phyloP scores from a whole-genome alignment of 2,888 invertebrate genomes.

The Ormyrus thymus region DNA sequence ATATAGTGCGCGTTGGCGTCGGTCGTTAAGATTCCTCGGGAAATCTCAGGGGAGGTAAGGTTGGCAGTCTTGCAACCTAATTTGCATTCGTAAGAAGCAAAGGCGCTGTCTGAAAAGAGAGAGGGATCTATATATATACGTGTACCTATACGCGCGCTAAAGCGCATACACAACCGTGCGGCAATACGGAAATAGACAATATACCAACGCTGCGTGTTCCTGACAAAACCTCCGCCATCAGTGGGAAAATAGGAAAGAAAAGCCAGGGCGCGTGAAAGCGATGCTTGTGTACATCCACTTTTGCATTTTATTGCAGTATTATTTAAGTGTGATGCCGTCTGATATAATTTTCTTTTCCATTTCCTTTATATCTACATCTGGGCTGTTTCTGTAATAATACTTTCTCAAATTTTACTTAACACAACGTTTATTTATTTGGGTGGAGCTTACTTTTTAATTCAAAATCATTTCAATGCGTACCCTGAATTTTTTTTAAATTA shows the following conservation, averaged over 20 bases:
- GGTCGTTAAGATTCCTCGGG: slow-evolving; percentile 49
- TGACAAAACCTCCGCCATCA: slow-evolving; percentile 1
- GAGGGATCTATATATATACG: slow-evolving; percentile 15
- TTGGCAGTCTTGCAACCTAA: slow-evolving; percentile 56
- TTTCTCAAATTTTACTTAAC: no score
- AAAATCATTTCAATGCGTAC: no score
- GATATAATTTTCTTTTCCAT: no score
- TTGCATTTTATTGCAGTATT: background rate
- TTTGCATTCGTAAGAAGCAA: slow-evolving; percentile 57
- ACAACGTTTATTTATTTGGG: no score
- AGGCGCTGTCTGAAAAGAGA: slow-evolving; percentile 38
- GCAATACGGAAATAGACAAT: background rate
- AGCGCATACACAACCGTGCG: background rate
- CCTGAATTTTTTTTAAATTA: no score
- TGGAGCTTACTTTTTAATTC: no score
- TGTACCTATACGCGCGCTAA: background rate
- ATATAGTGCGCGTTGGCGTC: slow-evolving; percentile 7
- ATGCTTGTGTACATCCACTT: background rate
- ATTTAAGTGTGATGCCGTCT: no score
- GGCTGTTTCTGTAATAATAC: no score
- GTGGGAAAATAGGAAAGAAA: background rate
- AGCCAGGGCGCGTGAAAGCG: background rate
- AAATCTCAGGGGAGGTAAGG: slow-evolving; percentile 50
- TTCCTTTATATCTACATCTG: no score
- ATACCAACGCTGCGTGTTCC: background rate